Conservation (phyloP, 2,888 invertebrate species). For the Campopleginae sp. region DNA sequence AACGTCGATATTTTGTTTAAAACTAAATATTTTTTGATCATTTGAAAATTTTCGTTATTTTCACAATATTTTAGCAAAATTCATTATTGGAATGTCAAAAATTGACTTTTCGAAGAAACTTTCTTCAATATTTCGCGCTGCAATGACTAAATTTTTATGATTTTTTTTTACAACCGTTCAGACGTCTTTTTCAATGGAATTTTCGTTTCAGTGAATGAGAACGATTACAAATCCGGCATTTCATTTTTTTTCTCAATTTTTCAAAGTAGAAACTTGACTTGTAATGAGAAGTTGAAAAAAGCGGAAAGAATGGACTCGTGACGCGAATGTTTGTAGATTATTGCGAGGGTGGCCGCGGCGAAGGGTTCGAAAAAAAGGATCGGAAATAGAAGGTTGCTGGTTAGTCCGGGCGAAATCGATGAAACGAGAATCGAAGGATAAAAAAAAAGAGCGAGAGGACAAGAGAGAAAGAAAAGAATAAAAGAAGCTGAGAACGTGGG, state of each 20-base stretch:
- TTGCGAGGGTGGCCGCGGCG: constrained; percentile 24
- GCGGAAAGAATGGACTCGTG: constrained; percentile 12
- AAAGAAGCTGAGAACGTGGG: constrained; percentile 73
- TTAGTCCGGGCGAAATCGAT: constrained; percentile 50
- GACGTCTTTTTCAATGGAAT: no score
- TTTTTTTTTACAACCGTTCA: no score
- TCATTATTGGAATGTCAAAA: no score
- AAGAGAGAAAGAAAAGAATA: constrained; percentile 35
- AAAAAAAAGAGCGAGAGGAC: constrained; percentile 36
- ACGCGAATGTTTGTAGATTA: constrained; percentile 16
- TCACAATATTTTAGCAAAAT: no score
- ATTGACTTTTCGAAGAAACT: no score
- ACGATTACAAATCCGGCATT: background rate
- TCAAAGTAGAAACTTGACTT: background rate
- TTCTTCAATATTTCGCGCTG: no score
- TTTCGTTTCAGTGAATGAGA: no score
- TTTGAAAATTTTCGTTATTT: no score
- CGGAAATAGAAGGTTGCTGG: constrained; percentile 48
- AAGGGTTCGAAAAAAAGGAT: constrained; percentile 56
- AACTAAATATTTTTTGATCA: no score
- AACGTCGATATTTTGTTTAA: no score
- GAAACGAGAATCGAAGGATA: constrained; percentile 43
- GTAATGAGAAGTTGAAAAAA: background rate
- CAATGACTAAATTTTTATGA: no score
- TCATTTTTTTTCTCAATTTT: background rate